A percentile compares a stretch with the other conserved stretches of the same genome.
Conservation (phyloP, 1,140 invertebrate genomes). For the Lucilia cuprina region DNA sequence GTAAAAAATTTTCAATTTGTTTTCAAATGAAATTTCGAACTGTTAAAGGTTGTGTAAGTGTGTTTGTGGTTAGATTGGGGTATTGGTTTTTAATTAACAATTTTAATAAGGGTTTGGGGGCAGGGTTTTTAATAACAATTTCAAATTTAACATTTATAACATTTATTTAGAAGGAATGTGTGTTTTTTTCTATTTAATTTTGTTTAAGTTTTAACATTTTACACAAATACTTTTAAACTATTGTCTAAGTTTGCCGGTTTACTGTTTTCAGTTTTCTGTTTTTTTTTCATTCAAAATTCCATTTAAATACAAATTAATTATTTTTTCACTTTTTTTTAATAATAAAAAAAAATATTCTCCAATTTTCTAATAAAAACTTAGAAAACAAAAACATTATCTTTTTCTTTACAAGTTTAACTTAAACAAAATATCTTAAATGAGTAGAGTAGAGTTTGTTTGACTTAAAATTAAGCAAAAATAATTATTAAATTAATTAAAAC, state of each 20-base stretch:
- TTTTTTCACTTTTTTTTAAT: constrained; percentile 11
- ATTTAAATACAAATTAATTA: constrained; percentile 39
- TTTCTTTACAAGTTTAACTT: neutral
- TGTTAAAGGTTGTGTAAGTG: constrained; percentile 14
- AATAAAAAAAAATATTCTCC: neutral
- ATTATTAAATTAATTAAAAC: neutral
- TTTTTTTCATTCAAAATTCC: constrained; percentile 34
- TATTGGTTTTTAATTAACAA: no score
- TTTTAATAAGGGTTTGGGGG: neutral
- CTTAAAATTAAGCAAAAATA: neutral
- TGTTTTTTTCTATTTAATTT: neutral
- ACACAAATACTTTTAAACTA: constrained; percentile 9
- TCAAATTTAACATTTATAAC: neutral
- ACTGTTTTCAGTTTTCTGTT: neutral
- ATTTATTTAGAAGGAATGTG: constrained; percentile 19
- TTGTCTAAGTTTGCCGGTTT: neutral
- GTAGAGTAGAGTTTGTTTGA: neutral
- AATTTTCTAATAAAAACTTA: constrained; percentile 33
- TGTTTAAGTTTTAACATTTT: neutral
- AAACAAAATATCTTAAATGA: constrained; percentile 28
- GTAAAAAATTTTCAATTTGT: constrained; percentile 35
- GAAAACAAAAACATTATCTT: constrained; percentile 29
- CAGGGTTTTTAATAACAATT: neutral
- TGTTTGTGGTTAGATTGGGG: neutral
- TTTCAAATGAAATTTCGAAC: constrained; percentile 42